Conservation (phyloP, 2,797 vertebrate genomes). For the Kryptopterus vitreolus region DNA sequence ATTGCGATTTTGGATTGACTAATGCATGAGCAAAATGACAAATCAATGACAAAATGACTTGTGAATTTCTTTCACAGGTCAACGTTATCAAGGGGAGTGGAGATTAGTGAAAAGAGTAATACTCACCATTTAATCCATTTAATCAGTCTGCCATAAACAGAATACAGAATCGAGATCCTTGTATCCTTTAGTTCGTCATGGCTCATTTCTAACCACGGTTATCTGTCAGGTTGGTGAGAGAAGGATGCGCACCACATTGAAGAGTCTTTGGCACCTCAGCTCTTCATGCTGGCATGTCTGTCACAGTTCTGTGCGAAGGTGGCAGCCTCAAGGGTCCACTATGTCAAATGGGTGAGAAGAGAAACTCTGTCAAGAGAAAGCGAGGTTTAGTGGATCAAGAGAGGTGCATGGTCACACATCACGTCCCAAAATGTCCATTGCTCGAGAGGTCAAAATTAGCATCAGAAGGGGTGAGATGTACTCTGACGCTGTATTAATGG, state of each 20-base stretch:
- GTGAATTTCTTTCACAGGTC: neutral
- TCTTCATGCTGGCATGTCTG: slow-evolving; percentile 35
- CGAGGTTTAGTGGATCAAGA: slow-evolving; percentile 30
- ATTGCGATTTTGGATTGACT: no score
- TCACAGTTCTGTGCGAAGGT: slow-evolving; percentile 41
- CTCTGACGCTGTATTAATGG: slow-evolving; percentile 8
- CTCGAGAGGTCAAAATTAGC: slow-evolving; percentile 39
- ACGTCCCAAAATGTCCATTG: slow-evolving; percentile 44
- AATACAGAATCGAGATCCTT: neutral
- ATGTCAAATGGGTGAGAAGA: slow-evolving; percentile 45
- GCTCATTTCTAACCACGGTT: neutral
- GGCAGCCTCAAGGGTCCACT: slow-evolving; percentile 36
- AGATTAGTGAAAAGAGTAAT: neutral
- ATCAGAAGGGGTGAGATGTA: slow-evolving; percentile 29
- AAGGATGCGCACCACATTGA: slow-evolving; percentile 18
- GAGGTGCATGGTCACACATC: slow-evolving; percentile 33
- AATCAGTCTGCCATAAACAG: no score
- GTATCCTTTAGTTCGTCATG: neutral
- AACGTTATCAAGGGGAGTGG: neutral
- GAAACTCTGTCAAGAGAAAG: slow-evolving; percentile 45
- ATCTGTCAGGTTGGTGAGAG: slow-evolving; percentile 14
- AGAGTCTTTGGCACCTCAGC: slow-evolving; percentile 26
- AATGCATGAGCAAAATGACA: neutral
- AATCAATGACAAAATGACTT: no score
- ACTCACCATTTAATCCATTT: no score